Conservation (phyloP, 2,797 vertebrate genomes). For the Spinibarbus caldwelli region DNA sequence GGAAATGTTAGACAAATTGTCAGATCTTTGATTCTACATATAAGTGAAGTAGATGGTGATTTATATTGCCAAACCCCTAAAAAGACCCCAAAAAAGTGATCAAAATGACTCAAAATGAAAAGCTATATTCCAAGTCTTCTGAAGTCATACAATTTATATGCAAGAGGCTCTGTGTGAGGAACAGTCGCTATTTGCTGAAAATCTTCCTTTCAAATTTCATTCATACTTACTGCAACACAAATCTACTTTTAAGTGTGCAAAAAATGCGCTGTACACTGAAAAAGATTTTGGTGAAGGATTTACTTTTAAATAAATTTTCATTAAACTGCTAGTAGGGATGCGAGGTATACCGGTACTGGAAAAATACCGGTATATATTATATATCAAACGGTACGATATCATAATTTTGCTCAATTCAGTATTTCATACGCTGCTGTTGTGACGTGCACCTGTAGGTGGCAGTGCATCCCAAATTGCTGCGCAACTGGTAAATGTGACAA, state of each 20-base stretch:
- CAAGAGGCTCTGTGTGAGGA: too few species aligned
- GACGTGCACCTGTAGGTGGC: too few species aligned
- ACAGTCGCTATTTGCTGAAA: too few species aligned
- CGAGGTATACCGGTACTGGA: too few species aligned
- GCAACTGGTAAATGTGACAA: too few species aligned
- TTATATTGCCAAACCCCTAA: neutral
- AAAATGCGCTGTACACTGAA: neutral
- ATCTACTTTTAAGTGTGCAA: neutral
- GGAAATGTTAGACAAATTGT: neutral
- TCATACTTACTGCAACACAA: neutral
- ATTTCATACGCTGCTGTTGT: too few species aligned
- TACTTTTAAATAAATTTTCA: neutral
- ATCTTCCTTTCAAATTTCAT: neutral
- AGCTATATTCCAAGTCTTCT: neutral
- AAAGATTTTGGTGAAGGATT: neutral
- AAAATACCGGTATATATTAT: too few species aligned
- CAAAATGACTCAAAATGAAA: neutral
- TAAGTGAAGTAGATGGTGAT: neutral
- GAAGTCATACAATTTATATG: neutral
- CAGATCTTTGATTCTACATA: neutral
- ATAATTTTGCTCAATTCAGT: too few species aligned
- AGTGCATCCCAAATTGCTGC: too few species aligned
- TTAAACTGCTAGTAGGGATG: neutral
- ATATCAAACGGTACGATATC: too few species aligned
- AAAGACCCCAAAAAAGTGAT: neutral